Evolutionary conservation across 1,140 invertebrate species (phyloP), one percentile per base, ranked within the genome.

Genomic region (Diorhabda carinulata): DNA sequence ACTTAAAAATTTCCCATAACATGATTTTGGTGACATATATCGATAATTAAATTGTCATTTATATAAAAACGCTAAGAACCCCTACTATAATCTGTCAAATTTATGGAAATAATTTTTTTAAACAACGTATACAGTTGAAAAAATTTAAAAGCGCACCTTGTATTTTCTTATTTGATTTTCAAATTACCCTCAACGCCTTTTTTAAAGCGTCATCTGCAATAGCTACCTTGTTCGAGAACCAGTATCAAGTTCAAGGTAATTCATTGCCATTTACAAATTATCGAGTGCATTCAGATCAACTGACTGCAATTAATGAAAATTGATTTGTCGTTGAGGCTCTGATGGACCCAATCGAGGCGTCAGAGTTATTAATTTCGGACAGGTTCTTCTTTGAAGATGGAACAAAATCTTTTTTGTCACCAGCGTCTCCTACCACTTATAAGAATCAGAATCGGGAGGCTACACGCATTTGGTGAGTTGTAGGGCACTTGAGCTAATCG

Each of bases 191-290:
- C n/a, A 52, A 52, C 47, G 6, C 47, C n/a, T 52, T n/a, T 52
- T 2, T n/a, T 52, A n/a, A 41, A 2, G 61, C 61, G n/a, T 3
- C 41, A 10, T 43, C 43, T 43, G 61, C 43, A n/a, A n/a, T 62
- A 41, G 61, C 3, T 4, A 62, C 40, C 43, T 52, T 52, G 47
- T 52, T n/a, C 47, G 47, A 52, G 6, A 56, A 47, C 45, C 52
- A 5, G 7, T 43, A 9, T 52, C 72, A 75, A 72, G 73, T 75
- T 75, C 73, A 75, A 73, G 73, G 73, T 52, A 42, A 73, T 71
- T 75, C 73, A 66, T 71, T 75, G 73, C 60, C 72, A 75, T 74
- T 74, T 74, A 5, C n/a, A 43, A 25, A 65, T 40, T 57, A 67
- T 62, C 64, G 43, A 67, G 45, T 71, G 71, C 71, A 70, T 60